Evolutionary conservation across 2,797 vertebrate species (phyloP).

Genomic region (Acanthiza pusilla): DNA sequence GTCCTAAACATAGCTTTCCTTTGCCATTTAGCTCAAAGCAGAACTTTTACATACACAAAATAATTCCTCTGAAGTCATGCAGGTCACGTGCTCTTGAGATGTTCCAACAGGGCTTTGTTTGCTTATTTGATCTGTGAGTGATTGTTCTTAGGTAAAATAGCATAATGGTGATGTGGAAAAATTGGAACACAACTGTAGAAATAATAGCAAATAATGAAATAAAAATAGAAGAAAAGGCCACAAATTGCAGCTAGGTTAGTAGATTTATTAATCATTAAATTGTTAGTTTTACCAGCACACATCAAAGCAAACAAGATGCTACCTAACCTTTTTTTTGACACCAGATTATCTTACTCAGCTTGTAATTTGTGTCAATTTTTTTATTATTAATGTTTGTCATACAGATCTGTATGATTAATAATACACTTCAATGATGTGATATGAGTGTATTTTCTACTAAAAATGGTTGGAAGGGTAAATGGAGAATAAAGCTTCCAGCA

Average conservation of each 20-base stretch:
- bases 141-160: not conserved
- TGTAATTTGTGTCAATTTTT: not conserved
- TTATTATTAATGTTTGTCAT: not conserved
- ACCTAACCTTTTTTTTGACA: not conserved
- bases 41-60: slow-evolving; percentile 7
- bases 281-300: not conserved
- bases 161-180: not conserved
- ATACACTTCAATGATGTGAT: not conserved
- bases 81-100: not conserved
- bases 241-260: not conserved
- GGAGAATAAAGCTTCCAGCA: not conserved
- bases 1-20: slow-evolving; percentile 15
- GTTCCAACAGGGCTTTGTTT: not conserved
- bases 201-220: not conserved
- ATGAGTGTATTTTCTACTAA: not conserved
- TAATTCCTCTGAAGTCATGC: slow-evolving; percentile 1
- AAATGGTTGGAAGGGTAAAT: not conserved
- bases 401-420: not conserved
- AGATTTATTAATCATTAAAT: not conserved
- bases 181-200: not conserved
- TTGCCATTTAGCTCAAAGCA: slow-evolving; percentile 28
- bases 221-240: not conserved
- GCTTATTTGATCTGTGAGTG: not conserved
- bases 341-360: not conserved
- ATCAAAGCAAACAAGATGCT: not conserved